Evolutionary conservation across 2,797 vertebrate genomes (phyloP).

Genomic region (Buphagus erythrorhynchus): DNA sequence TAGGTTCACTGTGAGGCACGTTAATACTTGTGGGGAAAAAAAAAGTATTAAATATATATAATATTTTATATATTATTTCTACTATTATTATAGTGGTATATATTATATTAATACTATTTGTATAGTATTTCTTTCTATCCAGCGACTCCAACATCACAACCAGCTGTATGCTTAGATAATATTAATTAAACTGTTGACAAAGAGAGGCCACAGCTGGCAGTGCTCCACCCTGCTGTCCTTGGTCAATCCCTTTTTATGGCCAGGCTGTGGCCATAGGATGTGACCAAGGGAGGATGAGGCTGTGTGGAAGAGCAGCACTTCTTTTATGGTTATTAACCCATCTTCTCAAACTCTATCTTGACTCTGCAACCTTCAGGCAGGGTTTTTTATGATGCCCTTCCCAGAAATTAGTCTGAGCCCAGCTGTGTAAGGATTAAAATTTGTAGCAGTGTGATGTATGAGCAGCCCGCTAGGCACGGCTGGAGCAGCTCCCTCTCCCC

Average conservation of each 20-base stretch:
- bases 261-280: background rate
- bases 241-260: background rate
- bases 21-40: background rate
- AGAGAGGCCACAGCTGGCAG: background rate
- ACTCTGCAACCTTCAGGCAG: background rate
- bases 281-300: background rate
- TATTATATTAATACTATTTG: too few relatives aligned
- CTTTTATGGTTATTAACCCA: background rate
- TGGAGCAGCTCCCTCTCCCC: background rate
- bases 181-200: background rate
- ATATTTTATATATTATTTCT: background rate
- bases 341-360: background rate
- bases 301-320: background rate
- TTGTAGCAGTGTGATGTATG: too few relatives aligned
- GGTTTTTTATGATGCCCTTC: background rate
- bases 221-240: background rate
- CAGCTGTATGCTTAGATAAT: background rate
- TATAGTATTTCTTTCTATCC: background rate
- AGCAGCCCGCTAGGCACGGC: too few relatives aligned
- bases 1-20: accelerated
- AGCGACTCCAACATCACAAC: background rate
- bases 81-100: too few relatives aligned
- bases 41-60: background rate
- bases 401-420: background rate
- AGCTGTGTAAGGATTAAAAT: background rate